Base-by-base conservation (phyloP, 2,113 vertebrate genomes). In the Tylochromis polylepis region DNA sequence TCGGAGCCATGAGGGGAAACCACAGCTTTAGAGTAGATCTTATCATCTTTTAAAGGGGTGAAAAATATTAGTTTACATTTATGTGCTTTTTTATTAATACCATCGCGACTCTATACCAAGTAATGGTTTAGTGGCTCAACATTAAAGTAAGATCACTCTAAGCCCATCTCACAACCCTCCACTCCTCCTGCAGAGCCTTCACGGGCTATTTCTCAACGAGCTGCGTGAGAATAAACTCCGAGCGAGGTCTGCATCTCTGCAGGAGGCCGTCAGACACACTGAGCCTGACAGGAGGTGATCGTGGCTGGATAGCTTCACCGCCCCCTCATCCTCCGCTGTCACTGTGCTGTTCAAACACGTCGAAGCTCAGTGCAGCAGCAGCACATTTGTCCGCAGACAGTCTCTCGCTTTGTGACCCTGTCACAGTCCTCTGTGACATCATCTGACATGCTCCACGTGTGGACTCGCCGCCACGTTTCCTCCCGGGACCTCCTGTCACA, bases 141-240 rank as follows among this genome's bases (percentile, higher is more conserved):
- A 38, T 65, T n/a, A n/a, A n/a, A n/a, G n/a, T n/a, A n/a, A n/a
- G n/a, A 11, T 43, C 65, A 1, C 43, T 75, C 24, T 29, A 7
- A 49, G 15, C 6, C 16, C 24, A 3, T 51, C 22, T 51, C 16
- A 29, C 43, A 20, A 24, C 51, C 43, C 70, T 51, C 43, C 24
- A 0, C 8, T 0, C 24, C 70, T 49, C 70, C 15, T 20, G 70
- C 43, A 20, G 27, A 77, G 43, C 16, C 43, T 3, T 27, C 70
- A 11, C 15, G 2, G 43, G 43, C 16, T 51, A 51, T 15, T 5
- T 7, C 22, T 31, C 11, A 59, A 11, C 4, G 8, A 46, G 41
- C 72, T 53, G 43, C 1, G 16, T 31, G 72, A 27, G 22, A 41
- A 46, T 46, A 43, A 46, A 0, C 38, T 70, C 38, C 0, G 1